Evolutionary conservation across 2,797 vertebrate genomes (phyloP).

Genomic region (Neostethus bicornis): DNA sequence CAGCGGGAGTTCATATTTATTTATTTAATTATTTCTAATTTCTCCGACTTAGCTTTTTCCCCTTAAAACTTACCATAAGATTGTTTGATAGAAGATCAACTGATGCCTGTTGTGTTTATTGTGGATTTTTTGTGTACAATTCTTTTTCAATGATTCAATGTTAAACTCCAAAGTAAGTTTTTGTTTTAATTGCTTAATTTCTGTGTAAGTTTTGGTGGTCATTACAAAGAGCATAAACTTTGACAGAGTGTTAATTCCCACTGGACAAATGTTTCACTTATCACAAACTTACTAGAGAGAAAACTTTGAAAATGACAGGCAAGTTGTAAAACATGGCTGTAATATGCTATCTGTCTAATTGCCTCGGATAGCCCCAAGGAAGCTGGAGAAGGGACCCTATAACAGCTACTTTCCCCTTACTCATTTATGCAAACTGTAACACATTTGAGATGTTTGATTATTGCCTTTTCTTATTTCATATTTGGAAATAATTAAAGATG

Average conservation of each 20-base stretch:
- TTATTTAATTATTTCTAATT: too few relatives aligned
- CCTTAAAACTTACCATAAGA: neutral
- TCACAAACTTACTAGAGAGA: constrained; percentile 27
- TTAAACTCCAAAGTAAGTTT: neutral
- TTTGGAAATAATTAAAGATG: constrained; percentile 13
- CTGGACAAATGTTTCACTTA: constrained; percentile 37
- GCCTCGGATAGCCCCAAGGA: constrained; percentile 51
- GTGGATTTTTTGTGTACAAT: neutral
- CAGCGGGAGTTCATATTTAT: neutral
- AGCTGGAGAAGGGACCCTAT: constrained; percentile 26
- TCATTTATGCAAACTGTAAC: neutral
- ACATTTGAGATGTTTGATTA: neutral
- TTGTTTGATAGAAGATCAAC: neutral
- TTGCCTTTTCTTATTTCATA: constrained; percentile 12
- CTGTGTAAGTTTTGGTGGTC: constrained; percentile 1
- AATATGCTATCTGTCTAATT: constrained; percentile 74
- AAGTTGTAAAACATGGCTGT: constrained; percentile 75
- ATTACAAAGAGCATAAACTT: constrained; percentile 11
- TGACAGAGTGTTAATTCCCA: constrained; percentile 31
- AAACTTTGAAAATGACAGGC: constrained; percentile 53
- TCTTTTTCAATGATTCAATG: neutral
- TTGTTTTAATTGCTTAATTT: constrained; percentile 2
- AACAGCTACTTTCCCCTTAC: constrained; percentile 12
- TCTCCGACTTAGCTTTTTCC: neutral
- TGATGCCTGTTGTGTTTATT: constrained; percentile 1